Base-by-base conservation (phyloP, 2,113 vertebrate genomes). In the Sarotherodon lohbergeri region DNA sequence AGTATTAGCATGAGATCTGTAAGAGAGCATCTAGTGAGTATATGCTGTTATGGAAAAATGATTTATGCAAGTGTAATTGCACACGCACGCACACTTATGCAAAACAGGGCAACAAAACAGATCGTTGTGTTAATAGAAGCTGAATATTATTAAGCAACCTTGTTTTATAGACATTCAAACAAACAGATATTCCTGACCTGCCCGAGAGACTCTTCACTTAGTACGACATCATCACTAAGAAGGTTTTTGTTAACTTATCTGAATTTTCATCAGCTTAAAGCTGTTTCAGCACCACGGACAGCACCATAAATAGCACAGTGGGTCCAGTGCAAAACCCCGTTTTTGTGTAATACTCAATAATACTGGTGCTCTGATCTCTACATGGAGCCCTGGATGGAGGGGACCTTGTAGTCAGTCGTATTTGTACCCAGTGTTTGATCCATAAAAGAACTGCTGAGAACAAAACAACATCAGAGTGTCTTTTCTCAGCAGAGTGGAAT, bases 401-500 rank as follows among this genome's bases (percentile, higher is more conserved):
- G 46, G 54, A 59, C 13, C 27, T 59, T 29, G 56, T 59, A 32
- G 27, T 59, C 12, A 56, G 54, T 24, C 6, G 2, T 24, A 3
- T 56, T 59, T 59, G 56, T 32, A 59, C 4, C 27, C 56, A 59
- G 27, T 7, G 0, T 29, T 59, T 59, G 9, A 34, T 2, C 59
- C 29, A 63, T n/a, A n/a, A 63, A 19, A 63, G 59, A 63, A n/a
- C 32, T 63, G 59, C 59, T 36, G 32, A 39, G 61, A 66, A 7
- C 34, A 66, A 7, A 11, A 66, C 29, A 36, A 34, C 59, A 11
- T 19, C 32, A 57, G 55, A 19, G 9, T 63, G 59, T 63, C 32
- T 66, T 66, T 39, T 36, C 61, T 66, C 61, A 66, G 61, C 61
- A 39, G 32, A 66, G 9, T 39, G 61, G 10, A 66, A 66, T 66